These are phyloP conservation scores for Agrochola litura DNA, from an alignment of 2,888 invertebrate genomes.

Conservation along the genomic window DNA sequence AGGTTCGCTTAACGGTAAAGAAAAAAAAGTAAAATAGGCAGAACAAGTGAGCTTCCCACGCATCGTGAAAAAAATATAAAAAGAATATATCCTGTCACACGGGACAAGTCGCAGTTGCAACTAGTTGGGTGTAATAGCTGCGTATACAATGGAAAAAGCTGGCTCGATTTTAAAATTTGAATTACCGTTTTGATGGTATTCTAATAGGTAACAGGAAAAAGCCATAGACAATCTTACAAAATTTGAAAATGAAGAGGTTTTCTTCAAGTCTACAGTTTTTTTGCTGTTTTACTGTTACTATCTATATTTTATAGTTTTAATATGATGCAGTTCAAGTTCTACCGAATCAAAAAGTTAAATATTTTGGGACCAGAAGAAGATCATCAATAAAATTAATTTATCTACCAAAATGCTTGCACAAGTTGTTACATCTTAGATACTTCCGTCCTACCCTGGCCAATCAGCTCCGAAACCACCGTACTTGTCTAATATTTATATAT, in stretches of 20 bases:
- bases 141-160: constrained; percentile 25
- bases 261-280: not conserved
- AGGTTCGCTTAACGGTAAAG: constrained; percentile 58
- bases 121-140: constrained; percentile 39
- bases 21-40: constrained; percentile 56
- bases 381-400: not conserved
- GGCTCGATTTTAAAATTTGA: constrained; percentile 17
- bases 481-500: not conserved
- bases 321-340: not conserved
- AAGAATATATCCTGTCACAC: constrained; percentile 66
- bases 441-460: not conserved
- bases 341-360: not conserved
- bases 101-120: constrained; percentile 40
- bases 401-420: not conserved
- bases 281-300: not conserved
- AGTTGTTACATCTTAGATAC: not conserved
- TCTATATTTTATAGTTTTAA: not conserved
- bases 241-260: not conserved
- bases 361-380: not conserved
- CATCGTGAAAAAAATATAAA: constrained; percentile 49
- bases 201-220: not conserved
- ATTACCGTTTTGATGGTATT: not conserved
- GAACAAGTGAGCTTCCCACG: constrained; percentile 65
- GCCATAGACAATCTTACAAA: not conserved
- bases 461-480: not conserved